These are phyloP conservation scores for Pomacea maculata DNA, from an alignment of 1,140 invertebrate genomes.

Conservation along the genomic window DNA sequence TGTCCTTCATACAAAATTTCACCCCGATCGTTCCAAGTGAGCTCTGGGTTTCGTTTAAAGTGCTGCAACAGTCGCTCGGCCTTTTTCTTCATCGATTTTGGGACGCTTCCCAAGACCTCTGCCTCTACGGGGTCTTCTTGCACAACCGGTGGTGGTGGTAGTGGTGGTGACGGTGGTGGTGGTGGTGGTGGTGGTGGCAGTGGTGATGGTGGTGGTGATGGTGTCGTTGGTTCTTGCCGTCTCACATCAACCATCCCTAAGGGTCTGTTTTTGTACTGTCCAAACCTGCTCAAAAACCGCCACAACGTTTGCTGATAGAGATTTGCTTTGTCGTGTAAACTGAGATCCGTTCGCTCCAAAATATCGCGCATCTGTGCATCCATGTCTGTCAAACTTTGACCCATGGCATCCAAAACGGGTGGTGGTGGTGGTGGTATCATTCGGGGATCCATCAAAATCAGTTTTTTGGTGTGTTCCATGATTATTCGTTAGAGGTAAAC, in stretches of 20 bases:
- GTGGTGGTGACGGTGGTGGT: not conserved
- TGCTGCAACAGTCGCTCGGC: conserved; percentile 7
- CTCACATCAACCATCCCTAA: not conserved
- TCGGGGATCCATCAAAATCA: conserved; percentile 12
- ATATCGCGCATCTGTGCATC: conserved; percentile 12
- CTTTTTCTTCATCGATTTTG: conserved; percentile 14
- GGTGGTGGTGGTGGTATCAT: not conserved
- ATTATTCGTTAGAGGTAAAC: not conserved
- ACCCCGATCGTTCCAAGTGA: conserved; percentile 10
- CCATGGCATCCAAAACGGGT: not conserved
- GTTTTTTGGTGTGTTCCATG: conserved; percentile 9
- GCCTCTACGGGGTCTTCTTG: not conserved
- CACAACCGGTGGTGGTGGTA: not conserved
- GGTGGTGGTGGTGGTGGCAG: too few relatives aligned
- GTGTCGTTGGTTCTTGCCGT: not conserved
- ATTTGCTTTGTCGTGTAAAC: not conserved
- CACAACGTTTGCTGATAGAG: not conserved
- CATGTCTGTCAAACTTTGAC: conserved; percentile 3
- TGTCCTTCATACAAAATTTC: not conserved
- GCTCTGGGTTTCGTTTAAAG: not conserved
- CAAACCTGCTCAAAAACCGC: not conserved
- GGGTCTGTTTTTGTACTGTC: not conserved
- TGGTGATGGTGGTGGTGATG: too few relatives aligned
- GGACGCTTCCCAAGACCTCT: conserved; percentile 13
- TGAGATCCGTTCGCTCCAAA: not conserved